These are phyloP conservation scores for Montipora sp. DNA, from an alignment of 64 coral and sea anemone species.

Conservation along the genomic window DNA sequence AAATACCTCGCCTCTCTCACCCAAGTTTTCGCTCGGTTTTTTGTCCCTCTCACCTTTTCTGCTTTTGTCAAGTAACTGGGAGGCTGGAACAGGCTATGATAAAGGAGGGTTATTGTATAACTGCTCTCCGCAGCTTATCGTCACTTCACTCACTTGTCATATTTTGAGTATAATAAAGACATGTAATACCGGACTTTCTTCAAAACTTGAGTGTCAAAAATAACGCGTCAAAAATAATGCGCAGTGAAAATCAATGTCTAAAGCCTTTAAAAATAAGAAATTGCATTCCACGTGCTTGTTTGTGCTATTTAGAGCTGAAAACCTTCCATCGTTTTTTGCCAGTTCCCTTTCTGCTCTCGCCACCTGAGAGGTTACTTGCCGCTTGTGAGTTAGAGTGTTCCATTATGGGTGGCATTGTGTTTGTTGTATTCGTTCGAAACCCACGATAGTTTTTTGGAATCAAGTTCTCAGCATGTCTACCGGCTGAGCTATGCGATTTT, in stretches of 20 bases:
- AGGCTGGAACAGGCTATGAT: too few relatives aligned
- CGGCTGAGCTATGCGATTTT: background rate
- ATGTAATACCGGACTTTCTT: too few relatives aligned
- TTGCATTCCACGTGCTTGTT: background rate
- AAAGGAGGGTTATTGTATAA: too few relatives aligned
- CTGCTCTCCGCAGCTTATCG: too few relatives aligned
- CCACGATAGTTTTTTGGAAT: background rate
- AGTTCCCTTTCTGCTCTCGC: background rate
- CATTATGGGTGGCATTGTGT: background rate
- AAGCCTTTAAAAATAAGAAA: background rate
- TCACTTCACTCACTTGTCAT: too few relatives aligned
- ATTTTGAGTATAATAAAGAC: too few relatives aligned
- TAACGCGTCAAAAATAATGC: background rate
- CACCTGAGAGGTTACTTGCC: background rate
- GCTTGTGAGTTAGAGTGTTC: constrained; percentile 4
- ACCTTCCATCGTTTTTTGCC: background rate
- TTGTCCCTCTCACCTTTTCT: too few relatives aligned
- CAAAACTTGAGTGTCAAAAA: too few relatives aligned
- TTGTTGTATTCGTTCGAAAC: background rate
- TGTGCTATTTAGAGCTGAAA: background rate
- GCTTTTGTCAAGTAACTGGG: too few relatives aligned
- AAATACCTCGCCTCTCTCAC: too few relatives aligned
- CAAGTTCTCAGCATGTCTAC: background rate
- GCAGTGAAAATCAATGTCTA: background rate
- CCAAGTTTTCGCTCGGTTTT: too few relatives aligned